A percentile compares a stretch with the other conserved stretches of the same genome.
phyloP scores from a whole-genome alignment of 2,888 invertebrate species.

The Pelosia muscerda region DNA sequence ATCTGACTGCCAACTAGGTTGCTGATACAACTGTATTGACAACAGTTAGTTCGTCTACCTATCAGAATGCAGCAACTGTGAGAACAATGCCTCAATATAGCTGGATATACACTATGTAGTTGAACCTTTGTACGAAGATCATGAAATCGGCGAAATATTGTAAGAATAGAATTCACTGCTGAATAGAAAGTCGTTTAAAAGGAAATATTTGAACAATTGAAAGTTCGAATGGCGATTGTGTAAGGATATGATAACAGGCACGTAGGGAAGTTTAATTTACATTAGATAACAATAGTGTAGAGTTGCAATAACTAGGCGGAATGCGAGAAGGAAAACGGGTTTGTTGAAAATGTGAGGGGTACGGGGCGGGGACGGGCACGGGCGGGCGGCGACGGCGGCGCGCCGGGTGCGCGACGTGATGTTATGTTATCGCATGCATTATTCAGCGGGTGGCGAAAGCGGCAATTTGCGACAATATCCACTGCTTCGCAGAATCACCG shows the following conservation, averaged over 20 bases:
- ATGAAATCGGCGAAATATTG: conserved; percentile 30
- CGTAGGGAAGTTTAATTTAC: conserved; percentile 64
- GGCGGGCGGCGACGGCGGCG: conserved; percentile 55
- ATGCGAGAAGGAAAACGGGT: conserved; percentile 63
- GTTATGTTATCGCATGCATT: conserved; percentile 86
- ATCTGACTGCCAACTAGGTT: conserved; percentile 63
- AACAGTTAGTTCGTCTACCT: conserved; percentile 21
- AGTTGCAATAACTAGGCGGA: conserved; percentile 59
- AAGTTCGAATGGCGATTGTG: conserved; percentile 58
- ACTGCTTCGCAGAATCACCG: conserved; percentile 82
- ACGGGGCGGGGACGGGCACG: conserved; percentile 45
- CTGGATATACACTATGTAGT: conserved; percentile 20
- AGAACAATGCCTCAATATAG: conserved; percentile 9
- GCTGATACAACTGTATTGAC: conserved; percentile 46
- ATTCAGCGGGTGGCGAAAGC: conserved; percentile 86
- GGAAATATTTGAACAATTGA: conserved; percentile 50
- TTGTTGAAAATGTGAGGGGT: conserved; percentile 55
- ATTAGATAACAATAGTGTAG: conserved; percentile 66
- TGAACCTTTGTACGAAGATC: conserved; percentile 12
- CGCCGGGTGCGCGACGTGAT: conserved; percentile 75
- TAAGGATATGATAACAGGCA: conserved; percentile 64
- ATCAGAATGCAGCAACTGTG: conserved; percentile 8
- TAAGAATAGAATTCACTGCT: conserved; percentile 32
- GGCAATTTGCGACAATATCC: conserved; percentile 87
- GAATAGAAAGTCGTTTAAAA: conserved; percentile 48